A percentile compares a stretch with the other conserved stretches of the same genome.
Conservation (phyloP, 2,888 invertebrate genomes). For the Trachelus stipa region DNA sequence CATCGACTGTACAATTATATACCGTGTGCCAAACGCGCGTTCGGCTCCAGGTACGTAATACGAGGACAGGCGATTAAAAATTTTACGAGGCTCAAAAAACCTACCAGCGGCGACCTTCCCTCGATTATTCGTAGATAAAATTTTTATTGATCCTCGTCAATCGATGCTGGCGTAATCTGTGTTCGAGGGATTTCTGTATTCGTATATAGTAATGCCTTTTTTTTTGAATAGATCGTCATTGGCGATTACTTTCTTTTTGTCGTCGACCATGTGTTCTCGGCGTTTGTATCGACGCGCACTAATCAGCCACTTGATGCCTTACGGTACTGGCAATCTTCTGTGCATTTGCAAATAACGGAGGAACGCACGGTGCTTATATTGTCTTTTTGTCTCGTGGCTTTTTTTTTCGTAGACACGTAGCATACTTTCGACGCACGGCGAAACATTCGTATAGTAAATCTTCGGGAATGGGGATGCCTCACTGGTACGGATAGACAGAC, state of each 20-base stretch:
- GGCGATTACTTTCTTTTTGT: background rate
- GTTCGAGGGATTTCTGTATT: background rate
- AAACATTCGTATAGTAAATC: background rate
- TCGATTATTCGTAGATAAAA: background rate
- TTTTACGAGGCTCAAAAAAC: background rate
- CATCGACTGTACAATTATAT: background rate
- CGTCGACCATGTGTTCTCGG: background rate
- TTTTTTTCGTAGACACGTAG: background rate
- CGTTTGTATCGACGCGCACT: background rate
- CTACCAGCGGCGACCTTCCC: too few species aligned
- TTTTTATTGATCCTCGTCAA: background rate
- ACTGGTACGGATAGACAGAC: background rate
- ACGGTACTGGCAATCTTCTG: background rate
- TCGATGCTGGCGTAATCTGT: background rate
- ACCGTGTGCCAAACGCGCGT: background rate
- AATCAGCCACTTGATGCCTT: background rate
- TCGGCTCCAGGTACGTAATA: background rate
- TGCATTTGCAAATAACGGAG: conserved; percentile 1
- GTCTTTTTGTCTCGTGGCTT: background rate
- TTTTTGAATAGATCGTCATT: background rate
- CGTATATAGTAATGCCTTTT: background rate
- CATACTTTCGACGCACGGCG: background rate
- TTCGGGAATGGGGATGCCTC: background rate
- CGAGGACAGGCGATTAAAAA: background rate
- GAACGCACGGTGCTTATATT: background rate